Percentiles rank a stretch among this genome's conserved stretches.
Conservation (phyloP, 2,797 vertebrate genomes). For the Lagocephalus sceleratus region DNA sequence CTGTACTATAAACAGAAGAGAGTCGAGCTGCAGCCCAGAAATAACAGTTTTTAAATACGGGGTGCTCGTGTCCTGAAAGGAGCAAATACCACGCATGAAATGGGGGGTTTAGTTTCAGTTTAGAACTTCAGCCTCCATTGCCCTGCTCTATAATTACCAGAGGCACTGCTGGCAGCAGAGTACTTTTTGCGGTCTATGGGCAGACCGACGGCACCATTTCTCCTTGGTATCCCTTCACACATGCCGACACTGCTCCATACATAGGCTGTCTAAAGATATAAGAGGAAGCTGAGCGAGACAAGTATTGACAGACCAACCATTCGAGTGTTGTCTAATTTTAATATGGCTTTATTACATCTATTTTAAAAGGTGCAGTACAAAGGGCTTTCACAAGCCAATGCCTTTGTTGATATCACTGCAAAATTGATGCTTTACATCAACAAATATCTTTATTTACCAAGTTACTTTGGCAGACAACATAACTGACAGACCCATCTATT, state of each 20-base stretch:
- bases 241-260: constrained; percentile 36
- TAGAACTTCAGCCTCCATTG: constrained; percentile 61
- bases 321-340: no score
- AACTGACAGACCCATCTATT: no score
- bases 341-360: neutral
- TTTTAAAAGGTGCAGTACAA: neutral
- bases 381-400: neutral
- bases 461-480: no score
- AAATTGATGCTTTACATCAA: neutral
- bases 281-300: neutral
- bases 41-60: constrained; percentile 72
- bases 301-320: no score
- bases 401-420: neutral
- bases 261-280: constrained; percentile 26
- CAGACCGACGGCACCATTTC: constrained; percentile 65
- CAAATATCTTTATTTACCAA: no score
- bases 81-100: constrained; percentile 70
- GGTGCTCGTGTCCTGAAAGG: constrained; percentile 54
- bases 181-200: constrained; percentile 59
- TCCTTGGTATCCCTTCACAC: constrained; percentile 56
- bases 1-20: constrained; percentile 52
- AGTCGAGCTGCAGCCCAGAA: constrained; percentile 61
- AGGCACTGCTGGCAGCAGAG: constrained; percentile 67
- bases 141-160: constrained; percentile 73
- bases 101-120: constrained; percentile 72